Base-by-base conservation (phyloP, 2,797 vertebrate genomes). In the Pangasius djambal region DNA sequence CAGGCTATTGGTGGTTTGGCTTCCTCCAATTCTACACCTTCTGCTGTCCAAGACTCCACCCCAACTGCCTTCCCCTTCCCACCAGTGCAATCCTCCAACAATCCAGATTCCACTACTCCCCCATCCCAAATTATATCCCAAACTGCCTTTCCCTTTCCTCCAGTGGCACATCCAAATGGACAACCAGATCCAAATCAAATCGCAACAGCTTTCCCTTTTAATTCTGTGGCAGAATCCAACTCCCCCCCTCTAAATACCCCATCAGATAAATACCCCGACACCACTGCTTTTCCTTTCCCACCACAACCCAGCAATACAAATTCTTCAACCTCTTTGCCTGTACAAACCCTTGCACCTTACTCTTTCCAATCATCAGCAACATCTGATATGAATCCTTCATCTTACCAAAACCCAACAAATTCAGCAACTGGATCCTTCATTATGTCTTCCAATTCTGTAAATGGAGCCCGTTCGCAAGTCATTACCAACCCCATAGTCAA, bases 61-160 rank as follows among this genome's bases (percentile, higher is more conserved):
- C 89, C 59, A 22, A 92, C 91, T 22, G 91, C 89, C 3, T 92
- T 92, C 50, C 91, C 91, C 4, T 92, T 92, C 20, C 90, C 91
- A 8, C 92, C 92, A 3, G 69, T 92, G 44, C 90, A 91, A 86
- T 81, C 88, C 3, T 86, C 87, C 63, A 88, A 88, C 20, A 65
- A 89, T 20, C 31, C 72, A 28, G 91, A 92, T 44, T 87, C 90
- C 20, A 75, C 85, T 31, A 89, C 89, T 13, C 79, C 90, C 55
- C 87, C 88, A 84, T 90, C 88, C 65, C 87, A 88, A 89, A 86
- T 85, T 9, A 48, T 90, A 9, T 57, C 91, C 18, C 90, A 90
- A 77, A 90, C 87, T 34, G 87, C 89, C 18, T 89, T 91, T 86
- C 57, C 89, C 34, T 92, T 87, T 81, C 85, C 89, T 28, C 34